A percentile compares a stretch with the other conserved stretches of the same genome.
These are phyloP conservation scores for Tenthredo livida DNA, from an alignment of 2,888 invertebrate species.

Conservation along the genomic window DNA sequence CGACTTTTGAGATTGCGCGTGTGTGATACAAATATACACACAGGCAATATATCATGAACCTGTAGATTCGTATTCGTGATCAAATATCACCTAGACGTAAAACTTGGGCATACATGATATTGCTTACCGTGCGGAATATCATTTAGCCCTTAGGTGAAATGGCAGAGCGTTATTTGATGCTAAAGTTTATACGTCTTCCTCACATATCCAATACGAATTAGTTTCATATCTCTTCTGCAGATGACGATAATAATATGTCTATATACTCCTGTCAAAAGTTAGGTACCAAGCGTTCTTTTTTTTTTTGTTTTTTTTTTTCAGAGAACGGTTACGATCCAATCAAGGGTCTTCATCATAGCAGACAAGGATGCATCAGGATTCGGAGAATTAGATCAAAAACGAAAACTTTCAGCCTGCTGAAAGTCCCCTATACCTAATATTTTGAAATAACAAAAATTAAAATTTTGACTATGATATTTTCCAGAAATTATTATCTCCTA, in stretches of 20 bases:
- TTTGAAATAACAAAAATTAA: not conserved
- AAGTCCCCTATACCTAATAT: not conserved
- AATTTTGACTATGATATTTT: not conserved
- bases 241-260: not conserved
- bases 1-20: not conserved
- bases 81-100: not conserved
- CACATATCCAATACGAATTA: not conserved
- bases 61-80: not conserved
- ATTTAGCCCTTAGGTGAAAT: not conserved
- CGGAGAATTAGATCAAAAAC: not conserved
- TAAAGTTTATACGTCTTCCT: not conserved
- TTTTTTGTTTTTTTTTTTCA: not conserved
- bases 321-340: not conserved
- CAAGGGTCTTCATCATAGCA: not conserved
- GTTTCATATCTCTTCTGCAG: not conserved
- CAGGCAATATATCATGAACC: not conserved
- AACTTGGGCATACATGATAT: not conserved
- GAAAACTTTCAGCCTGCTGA: not conserved
- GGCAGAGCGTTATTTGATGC: not conserved
- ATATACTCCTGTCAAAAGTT: not conserved
- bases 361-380: not conserved
- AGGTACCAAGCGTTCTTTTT: not conserved
- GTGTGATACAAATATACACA: not conserved
- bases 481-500: not conserved
- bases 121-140: not conserved